Conservation (phyloP, 2,888 invertebrate species). For the Cryptocephalus moraei region DNA sequence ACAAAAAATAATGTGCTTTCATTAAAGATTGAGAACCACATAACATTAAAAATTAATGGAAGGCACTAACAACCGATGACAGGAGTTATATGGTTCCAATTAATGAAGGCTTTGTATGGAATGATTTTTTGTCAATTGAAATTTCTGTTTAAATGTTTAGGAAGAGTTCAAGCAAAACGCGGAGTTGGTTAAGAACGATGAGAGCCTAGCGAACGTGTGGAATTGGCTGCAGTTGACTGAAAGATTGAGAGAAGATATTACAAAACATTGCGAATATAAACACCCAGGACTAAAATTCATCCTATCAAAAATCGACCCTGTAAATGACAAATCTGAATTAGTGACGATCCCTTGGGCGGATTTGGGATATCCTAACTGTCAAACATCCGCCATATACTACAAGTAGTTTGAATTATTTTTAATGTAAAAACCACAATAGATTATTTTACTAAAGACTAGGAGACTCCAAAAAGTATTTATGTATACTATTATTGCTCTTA, state of each 20-base stretch:
- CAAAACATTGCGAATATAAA: conserved; percentile 46
- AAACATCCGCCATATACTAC: conserved; percentile 44
- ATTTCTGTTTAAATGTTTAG: conserved; percentile 34
- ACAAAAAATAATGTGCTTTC: too few relatives aligned
- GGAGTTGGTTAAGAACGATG: conserved; percentile 66
- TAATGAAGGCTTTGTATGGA: too few relatives aligned
- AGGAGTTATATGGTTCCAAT: too few relatives aligned
- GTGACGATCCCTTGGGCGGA: conserved; percentile 54
- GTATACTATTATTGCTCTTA: too few relatives aligned
- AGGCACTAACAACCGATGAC: too few relatives aligned
- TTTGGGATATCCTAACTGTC: conserved; percentile 45
- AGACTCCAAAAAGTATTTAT: too few relatives aligned
- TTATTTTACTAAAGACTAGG: too few relatives aligned
- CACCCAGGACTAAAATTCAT: conserved; percentile 53
- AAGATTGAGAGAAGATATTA: conserved; percentile 53
- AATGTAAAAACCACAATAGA: conserved; percentile 2
- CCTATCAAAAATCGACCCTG: conserved; percentile 42
- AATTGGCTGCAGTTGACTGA: conserved; percentile 67
- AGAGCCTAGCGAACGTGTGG: conserved; percentile 71
- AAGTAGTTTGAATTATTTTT: conserved; percentile 31
- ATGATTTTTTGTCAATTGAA: too few relatives aligned
- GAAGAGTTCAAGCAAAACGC: conserved; percentile 71
- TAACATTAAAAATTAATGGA: too few relatives aligned
- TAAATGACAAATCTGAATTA: conserved; percentile 48
- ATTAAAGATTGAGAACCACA: too few relatives aligned